Percentiles rank a stretch among this genome's conserved stretches.
phyloP scores from a whole-genome alignment of 35 echinoderm and acorn worm species.

The Chiridota heheva region DNA sequence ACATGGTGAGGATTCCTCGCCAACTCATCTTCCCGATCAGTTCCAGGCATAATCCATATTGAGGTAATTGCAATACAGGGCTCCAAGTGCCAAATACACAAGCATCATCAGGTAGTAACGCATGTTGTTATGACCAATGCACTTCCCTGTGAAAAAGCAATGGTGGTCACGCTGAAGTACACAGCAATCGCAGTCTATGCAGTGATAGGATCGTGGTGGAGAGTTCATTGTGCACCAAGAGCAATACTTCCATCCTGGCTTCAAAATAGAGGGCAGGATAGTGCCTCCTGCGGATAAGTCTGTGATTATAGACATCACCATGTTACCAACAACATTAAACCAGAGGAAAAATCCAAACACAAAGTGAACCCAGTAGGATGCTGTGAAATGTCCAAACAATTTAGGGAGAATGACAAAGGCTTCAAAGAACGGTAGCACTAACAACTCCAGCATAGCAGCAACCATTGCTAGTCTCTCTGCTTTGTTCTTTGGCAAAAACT shows the following conservation, averaged over 20 bases:
- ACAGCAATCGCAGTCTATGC: slow-evolving; percentile 64
- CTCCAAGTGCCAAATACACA: slow-evolving; percentile 54
- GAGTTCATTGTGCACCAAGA: slow-evolving; percentile 63
- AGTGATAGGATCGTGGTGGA: slow-evolving; percentile 86
- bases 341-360: slow-evolving; percentile 65
- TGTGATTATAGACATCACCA: slow-evolving; percentile 63
- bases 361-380: slow-evolving; percentile 53
- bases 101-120: slow-evolving; percentile 88
- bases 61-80: slow-evolving; percentile 89
- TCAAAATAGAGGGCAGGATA: slow-evolving; percentile 73
- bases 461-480: slow-evolving; percentile 49
- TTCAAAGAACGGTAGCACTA: slow-evolving; percentile 68
- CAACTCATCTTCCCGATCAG: slow-evolving; percentile 53
- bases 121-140: slow-evolving; percentile 80
- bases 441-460: slow-evolving; percentile 52
- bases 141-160: slow-evolving; percentile 84
- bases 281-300: slow-evolving; percentile 69
- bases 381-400: slow-evolving; percentile 37
- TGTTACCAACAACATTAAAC: slow-evolving; percentile 75
- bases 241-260: slow-evolving; percentile 85
- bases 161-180: slow-evolving; percentile 92
- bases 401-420: slow-evolving; percentile 68
- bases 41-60: slow-evolving; percentile 84
- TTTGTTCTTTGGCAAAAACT: slow-evolving; percentile 40
- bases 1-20: slow-evolving; percentile 55